Base-by-base conservation (phyloP, 2,797 vertebrate species). In the Amblyopsis hoosieri region DNA sequence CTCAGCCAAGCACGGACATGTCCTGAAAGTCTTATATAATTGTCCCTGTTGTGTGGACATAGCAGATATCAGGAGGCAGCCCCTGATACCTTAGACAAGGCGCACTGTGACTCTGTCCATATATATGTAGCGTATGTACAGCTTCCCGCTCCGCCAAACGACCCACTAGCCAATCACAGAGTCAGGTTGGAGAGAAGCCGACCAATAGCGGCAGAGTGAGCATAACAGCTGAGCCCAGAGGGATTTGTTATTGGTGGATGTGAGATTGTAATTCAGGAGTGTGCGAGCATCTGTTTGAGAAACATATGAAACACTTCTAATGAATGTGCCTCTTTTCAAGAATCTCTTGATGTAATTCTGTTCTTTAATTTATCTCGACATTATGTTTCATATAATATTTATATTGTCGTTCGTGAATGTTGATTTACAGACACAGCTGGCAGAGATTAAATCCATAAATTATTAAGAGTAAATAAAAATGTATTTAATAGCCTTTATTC, bases 11-110 rank as follows among this genome's bases (percentile, higher is more conserved):
- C 83, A 66, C 83, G 79, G 86, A 67, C 75, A 51, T 74, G 75
- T 83, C 78, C 84, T 90, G 85, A 89, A 91, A 89, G 89, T 87
- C 90, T 93, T 93, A 91, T 87, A 86, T 93, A 92, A 93, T 83
- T 71, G 87, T 82, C 86, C 89, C 85, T 85, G 80, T 88, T 90
- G 87, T 29, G 82, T 84, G 78, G 78, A 70, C 74, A 29, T 31
- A 69, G 72, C 62, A 76, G 58, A 74, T 70, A 76, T 67, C 76
- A 67, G 62, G 68, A 68, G 69, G 77, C 71, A 85, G 69, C 66
- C 58, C 60, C 67, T 46, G 54, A 69, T 66, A 66, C 75, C 19
- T 11, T 12, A 68, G 75, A 62, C 76, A 75, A 58, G 64, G 78
- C 57, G 64, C 66, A 72, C 42, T 62, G 62, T 67, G 72, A 73